Base-by-base conservation (phyloP, 2,797 vertebrate genomes). In the Halcyon badia region DNA sequence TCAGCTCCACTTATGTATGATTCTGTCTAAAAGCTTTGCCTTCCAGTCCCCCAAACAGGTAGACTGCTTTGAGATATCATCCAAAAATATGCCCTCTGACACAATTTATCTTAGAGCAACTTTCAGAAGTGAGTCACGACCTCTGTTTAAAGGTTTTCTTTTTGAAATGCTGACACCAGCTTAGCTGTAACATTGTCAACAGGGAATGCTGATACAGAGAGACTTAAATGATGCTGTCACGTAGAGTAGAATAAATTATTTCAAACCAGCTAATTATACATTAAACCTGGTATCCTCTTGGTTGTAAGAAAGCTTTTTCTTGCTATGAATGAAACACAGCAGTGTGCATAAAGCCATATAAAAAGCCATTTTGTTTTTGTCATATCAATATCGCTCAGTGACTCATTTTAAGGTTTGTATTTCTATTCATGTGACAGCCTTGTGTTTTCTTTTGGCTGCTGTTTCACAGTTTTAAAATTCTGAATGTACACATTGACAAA, bases 251-350 rank as follows among this genome's bases (percentile, higher is more conserved):
- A 97, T 88, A 94, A 96, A 73, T 91, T 65, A 94, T 96, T 96
- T 92, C 93, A 97, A 98, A 95, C 62, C 88, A 95, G 86, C 62
- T 97, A 97, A 97, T 97, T 97, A 93, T 90, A 83, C 7, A 49
- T 69, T 65, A 81, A 86, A 61, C 88, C 76, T 91, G 46, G 16
- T 88, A 54, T 42, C 65, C 15, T 91, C 65, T 73, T 62, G 75
- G 16, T 60, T 65, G 26, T 8, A 78, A 69, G n/a, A 72, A 88
- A 88, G 15, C 17, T 75, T 94, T 77, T 70, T 60, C 46, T 41
- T 57, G 12, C 60, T 64, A 25, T 28, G 48, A n/a, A 24, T 90
- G 44, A 82, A 84, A 88, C 58, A 54, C 0, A 91, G 35, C 48
- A 69, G 17, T 49, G 37, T 91, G 54, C 30, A 37, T 46, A 69